Base-by-base conservation (phyloP, 1,140 invertebrate species). In the Magallana ariakensis region DNA sequence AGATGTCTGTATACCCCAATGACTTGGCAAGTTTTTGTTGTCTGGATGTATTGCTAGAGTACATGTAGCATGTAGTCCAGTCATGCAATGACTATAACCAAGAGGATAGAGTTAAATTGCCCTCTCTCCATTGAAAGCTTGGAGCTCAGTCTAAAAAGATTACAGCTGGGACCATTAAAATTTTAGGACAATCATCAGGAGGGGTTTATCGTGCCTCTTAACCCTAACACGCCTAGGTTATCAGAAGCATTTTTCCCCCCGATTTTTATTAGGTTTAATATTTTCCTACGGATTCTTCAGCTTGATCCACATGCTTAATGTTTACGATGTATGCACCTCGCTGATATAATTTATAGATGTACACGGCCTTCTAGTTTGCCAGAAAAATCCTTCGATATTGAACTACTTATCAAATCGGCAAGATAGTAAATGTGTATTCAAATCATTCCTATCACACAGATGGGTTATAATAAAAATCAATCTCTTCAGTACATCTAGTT, bases 381-480 rank as follows among this genome's bases (percentile, higher is more conserved):
- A 46, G 33, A 46, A 26, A 75, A 75, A 75, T 75, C 66, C 58
- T 8, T 15, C 19, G 22, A 26, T 75, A 75, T 33, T 75, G 66
- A 75, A 26, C 19, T 75, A 75, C 66, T 75, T 75, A 75, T 75
- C 66, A 75, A 75, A 75, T 75, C 19, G 19, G 26, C 7, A 4
- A 75, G 66, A 75, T 75, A 75, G 66, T 75, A 62, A 70, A 13
- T 75, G 22, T 75, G 66, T 75, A 75, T 75, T 75, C 9, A 22
- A 33, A 26, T 22, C 22, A 26, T 13, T 15, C 66, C 11, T 75
- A 75, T 75, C 66, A 75, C 33, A 46, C 66, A 75, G 58, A 33
- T 75, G 66, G 22, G 19, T 22, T 75, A 75, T 75, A 75, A 75
- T 75, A 26, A 75, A 75, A 75, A 75, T 11, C 22, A 75, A 75